Percentiles rank a stretch among this genome's conserved stretches.
phyloP scores from a whole-genome alignment of 2,797 vertebrate species.

The Taenioides sp. region DNA sequence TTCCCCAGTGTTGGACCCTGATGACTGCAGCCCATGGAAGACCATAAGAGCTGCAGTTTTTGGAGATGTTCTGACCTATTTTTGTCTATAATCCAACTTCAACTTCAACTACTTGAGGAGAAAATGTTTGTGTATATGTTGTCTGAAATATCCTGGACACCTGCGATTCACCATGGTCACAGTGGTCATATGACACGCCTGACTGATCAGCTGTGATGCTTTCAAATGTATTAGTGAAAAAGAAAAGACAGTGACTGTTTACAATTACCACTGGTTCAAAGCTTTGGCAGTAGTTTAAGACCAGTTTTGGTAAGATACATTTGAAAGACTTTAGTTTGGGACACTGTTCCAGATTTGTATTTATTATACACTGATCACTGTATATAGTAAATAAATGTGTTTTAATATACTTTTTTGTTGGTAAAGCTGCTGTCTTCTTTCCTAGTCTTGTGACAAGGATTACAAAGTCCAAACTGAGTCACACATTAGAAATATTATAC shows the following conservation, averaged over 20 bases:
- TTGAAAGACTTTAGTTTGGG: background rate
- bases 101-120: background rate
- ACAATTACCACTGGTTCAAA: constrained; percentile 25
- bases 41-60: background rate
- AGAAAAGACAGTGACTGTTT: constrained; percentile 27
- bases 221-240: background rate
- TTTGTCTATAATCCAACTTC: no score
- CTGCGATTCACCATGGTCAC: background rate
- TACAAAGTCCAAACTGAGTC: constrained; percentile 18
- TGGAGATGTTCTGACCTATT: background rate
- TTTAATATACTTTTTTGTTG: background rate
- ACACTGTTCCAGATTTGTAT: constrained; percentile 26
- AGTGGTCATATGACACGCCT: background rate
- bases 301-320: background rate
- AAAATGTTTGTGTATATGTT: background rate
- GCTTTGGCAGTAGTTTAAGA: background rate
- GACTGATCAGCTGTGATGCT: background rate
- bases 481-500: constrained; percentile 13
- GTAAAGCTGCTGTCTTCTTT: constrained; percentile 10
- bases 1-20: background rate
- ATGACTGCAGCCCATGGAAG: background rate
- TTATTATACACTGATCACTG: constrained; percentile 39
- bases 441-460: constrained; percentile 8
- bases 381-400: background rate
- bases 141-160: background rate